Conservation (phyloP, 2,888 invertebrate genomes). For the Drosophila imparisetae region DNA sequence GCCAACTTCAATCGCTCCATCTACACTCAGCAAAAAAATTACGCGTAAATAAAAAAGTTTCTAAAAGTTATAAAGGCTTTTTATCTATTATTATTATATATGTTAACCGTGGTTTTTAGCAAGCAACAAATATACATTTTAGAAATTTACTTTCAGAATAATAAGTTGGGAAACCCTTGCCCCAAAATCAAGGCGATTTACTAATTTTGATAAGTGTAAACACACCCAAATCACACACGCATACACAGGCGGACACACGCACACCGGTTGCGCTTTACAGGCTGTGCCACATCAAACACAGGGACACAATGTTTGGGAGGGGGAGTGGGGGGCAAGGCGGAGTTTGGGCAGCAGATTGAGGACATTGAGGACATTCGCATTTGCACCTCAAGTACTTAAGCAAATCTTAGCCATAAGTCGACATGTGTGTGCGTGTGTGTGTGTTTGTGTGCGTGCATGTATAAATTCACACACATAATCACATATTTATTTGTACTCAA, state of each 20-base stretch:
- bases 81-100: background rate
- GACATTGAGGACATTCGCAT: constrained; percentile 54
- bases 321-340: background rate
- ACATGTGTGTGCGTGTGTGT: constrained; percentile 45
- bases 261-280: constrained; percentile 41
- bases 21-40: constrained; percentile 3
- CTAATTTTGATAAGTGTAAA: constrained; percentile 57
- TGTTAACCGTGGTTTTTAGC: background rate
- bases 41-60: background rate
- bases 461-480: constrained; percentile 7
- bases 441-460: constrained; percentile 20
- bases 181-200: background rate
- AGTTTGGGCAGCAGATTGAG: constrained; percentile 14
- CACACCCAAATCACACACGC: constrained; percentile 50
- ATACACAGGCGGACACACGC: constrained; percentile 12
- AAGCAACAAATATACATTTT: background rate
- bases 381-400: constrained; percentile 73
- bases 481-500: constrained; percentile 27
- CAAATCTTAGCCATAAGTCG: constrained; percentile 50
- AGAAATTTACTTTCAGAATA: background rate
- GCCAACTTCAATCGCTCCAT: constrained; percentile 29
- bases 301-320: constrained; percentile 5
- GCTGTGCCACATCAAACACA: constrained; percentile 65
- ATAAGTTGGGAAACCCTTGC: background rate
- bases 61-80: background rate